phyloP scores from a whole-genome alignment of 2,888 invertebrate genomes.

The Trissonchulus latispiculum region DNA sequence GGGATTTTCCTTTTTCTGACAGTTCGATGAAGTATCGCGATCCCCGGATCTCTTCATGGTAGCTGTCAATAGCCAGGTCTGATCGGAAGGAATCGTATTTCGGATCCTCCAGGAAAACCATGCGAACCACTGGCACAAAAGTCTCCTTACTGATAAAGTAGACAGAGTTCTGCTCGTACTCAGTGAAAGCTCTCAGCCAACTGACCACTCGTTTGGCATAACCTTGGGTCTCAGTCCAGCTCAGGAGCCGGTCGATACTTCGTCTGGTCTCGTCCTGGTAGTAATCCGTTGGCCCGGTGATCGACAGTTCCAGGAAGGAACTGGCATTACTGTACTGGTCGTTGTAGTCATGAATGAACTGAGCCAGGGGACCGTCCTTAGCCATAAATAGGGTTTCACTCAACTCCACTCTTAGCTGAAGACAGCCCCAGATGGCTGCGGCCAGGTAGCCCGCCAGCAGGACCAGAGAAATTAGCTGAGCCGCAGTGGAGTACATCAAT shows the following conservation, averaged over 20 bases:
- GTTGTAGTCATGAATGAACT: conserved; percentile 13
- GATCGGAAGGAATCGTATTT: background rate
- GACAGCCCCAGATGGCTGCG: conserved; percentile 33
- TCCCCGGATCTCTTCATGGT: conserved; percentile 33
- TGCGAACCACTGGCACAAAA: conserved; percentile 39
- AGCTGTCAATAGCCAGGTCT: background rate
- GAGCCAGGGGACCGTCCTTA: background rate
- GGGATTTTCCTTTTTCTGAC: conserved; percentile 31
- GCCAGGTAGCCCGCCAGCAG: conserved; percentile 31
- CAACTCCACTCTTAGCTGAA: background rate
- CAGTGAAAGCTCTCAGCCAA: conserved; percentile 39
- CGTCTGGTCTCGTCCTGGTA: background rate
- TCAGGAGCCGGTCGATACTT: conserved; percentile 11
- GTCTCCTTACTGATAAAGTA: conserved; percentile 37
- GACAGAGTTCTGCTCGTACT: conserved; percentile 37
- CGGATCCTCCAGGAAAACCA: conserved; percentile 35
- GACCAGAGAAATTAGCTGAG: conserved; percentile 8
- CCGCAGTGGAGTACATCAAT: background rate
- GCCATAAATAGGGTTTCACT: background rate
- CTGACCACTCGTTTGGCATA: conserved; percentile 36
- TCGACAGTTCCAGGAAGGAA: conserved; percentile 7
- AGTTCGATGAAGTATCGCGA: conserved; percentile 40
- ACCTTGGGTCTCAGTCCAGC: conserved; percentile 24
- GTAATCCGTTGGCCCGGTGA: conserved; percentile 17
- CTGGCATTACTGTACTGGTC: conserved; percentile 2